phyloP scores from a whole-genome alignment of 2,888 invertebrate genomes.

The Drosophila maculinotata region DNA sequence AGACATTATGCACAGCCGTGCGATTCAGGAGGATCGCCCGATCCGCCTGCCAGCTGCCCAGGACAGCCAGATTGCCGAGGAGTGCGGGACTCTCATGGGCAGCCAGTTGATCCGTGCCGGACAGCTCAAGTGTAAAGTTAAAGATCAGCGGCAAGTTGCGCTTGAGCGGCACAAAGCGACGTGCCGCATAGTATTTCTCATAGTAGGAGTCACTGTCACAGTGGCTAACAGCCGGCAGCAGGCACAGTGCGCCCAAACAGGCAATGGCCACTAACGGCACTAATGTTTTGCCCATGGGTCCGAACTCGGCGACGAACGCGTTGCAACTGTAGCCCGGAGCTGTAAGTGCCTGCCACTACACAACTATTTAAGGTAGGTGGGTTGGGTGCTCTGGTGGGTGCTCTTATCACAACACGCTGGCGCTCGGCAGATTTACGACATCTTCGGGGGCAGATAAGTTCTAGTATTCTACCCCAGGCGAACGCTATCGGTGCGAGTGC shows the following conservation, averaged over 20 bases:
- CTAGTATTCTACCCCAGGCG: slow-evolving; percentile 5
- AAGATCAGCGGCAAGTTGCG: slow-evolving; percentile 64
- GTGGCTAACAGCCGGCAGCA: slow-evolving; percentile 69
- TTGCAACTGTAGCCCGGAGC: slow-evolving; percentile 54
- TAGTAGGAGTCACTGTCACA: slow-evolving; percentile 82
- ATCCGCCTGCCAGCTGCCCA: slow-evolving; percentile 90
- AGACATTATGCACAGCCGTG: slow-evolving; percentile 85
- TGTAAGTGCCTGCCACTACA: no score
- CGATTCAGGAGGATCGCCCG: slow-evolving; percentile 87
- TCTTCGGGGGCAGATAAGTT: slow-evolving; percentile 44
- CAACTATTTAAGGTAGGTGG: no score
- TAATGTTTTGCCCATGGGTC: slow-evolving; percentile 46
- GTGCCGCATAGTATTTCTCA: slow-evolving; percentile 82
- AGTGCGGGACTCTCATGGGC: slow-evolving; percentile 89
- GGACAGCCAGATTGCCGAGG: slow-evolving; percentile 88
- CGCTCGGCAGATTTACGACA: slow-evolving; percentile 49
- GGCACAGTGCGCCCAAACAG: slow-evolving; percentile 69
- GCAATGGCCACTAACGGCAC: slow-evolving; percentile 58
- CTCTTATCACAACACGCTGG: slow-evolving; percentile 19
- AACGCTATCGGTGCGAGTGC: slow-evolving; percentile 33
- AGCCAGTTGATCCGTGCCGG: slow-evolving; percentile 83
- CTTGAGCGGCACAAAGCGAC: slow-evolving; percentile 74
- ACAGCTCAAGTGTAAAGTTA: slow-evolving; percentile 68
- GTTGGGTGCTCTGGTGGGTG: neutral
- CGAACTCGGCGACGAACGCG: slow-evolving; percentile 45